Conservation (phyloP, 2,888 invertebrate species). For the Papilio gigon region DNA sequence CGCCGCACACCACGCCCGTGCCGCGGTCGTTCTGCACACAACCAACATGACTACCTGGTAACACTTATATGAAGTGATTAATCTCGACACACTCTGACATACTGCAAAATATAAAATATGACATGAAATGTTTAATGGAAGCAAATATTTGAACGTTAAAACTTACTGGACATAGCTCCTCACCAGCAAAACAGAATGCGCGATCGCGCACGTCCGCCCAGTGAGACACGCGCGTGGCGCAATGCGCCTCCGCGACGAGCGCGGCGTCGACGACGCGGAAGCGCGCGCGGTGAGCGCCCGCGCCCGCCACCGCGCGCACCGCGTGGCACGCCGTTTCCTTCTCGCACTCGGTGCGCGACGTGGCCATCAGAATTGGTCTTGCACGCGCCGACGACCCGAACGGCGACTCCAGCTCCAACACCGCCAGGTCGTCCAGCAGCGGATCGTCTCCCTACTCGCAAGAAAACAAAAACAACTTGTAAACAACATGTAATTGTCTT, state of each 20-base stretch:
- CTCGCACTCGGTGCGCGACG: slow-evolving; percentile 49
- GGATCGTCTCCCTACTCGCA: slow-evolving; percentile 41
- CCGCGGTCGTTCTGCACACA: slow-evolving; percentile 61
- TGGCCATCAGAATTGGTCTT: slow-evolving; percentile 64
- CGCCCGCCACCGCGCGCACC: slow-evolving; percentile 50
- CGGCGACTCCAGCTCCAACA: slow-evolving; percentile 64
- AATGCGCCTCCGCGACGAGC: slow-evolving; percentile 45
- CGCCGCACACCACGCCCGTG: slow-evolving; percentile 68
- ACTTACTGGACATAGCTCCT: slow-evolving; percentile 59
- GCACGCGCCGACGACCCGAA: slow-evolving; percentile 54
- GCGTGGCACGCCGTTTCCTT: slow-evolving; percentile 53
- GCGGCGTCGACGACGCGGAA: slow-evolving; percentile 48
- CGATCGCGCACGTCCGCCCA: slow-evolving; percentile 54
- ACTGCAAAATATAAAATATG: too few relatives aligned
- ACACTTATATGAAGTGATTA: not conserved
- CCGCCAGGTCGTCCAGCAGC: slow-evolving; percentile 55
- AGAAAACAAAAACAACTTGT: too few relatives aligned
- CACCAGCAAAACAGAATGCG: slow-evolving; percentile 61
- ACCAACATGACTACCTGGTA: not conserved
- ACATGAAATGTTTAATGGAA: not conserved
- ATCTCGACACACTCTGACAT: too few relatives aligned
- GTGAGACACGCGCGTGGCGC: slow-evolving; percentile 52
- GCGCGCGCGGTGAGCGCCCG: slow-evolving; percentile 42
- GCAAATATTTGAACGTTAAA: not conserved
- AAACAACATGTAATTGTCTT: too few relatives aligned